Evolutionary conservation across 2,888 invertebrate genomes (phyloP), one percentile per base, ranked within the genome.

Genomic region (Hecatera dysodea): DNA sequence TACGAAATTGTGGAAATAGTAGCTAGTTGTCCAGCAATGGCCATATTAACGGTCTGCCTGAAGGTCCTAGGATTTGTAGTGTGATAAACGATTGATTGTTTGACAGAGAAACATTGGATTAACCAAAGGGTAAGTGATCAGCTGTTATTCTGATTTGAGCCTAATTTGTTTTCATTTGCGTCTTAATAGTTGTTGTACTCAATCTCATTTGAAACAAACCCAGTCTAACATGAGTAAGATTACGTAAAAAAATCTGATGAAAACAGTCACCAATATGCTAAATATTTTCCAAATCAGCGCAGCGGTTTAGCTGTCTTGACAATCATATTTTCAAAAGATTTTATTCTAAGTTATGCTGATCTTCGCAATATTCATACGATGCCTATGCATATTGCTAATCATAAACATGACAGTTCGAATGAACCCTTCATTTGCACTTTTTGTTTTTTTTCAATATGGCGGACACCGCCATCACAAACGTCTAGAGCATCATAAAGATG

Each of bases 351-450:
- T 19, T 7, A 33, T 55, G n/a, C 22, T 24, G 19, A 50, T 60
- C 19, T 22, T 72, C 27, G n/a, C 24, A 65, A 29, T 44, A 66
- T 60, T 62, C 60, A 46, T 52, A 57, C 19, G 33, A 46, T 24
- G 17, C 29, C 6, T 29, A 29, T 4, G 6, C 2, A 29, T 29
- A 29, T 29, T 29, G 29, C 29, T 2, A 29, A 29, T 29, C 29
- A 29, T 29, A 29, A 29, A 29, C 29, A 53, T 42, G 48, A 68
- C 74, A 63, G 62, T 46, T 68, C 68, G 46, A n/a, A n/a, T n/a
- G n/a, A n/a, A n/a, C n/a, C n/a, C n/a, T n/a, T n/a, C 50, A 44
- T 74, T 68, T 52, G 24, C 55, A 64, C 24, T 50, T 67, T 74
- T 68, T 61, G 67, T 50, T 27, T 42, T 27, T 42, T 24, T 60